A percentile compares a stretch with the other conserved stretches of the same genome.
These are phyloP conservation scores for Triops cancriformis DNA, from an alignment of 1,140 invertebrate species.

Conservation along the genomic window DNA sequence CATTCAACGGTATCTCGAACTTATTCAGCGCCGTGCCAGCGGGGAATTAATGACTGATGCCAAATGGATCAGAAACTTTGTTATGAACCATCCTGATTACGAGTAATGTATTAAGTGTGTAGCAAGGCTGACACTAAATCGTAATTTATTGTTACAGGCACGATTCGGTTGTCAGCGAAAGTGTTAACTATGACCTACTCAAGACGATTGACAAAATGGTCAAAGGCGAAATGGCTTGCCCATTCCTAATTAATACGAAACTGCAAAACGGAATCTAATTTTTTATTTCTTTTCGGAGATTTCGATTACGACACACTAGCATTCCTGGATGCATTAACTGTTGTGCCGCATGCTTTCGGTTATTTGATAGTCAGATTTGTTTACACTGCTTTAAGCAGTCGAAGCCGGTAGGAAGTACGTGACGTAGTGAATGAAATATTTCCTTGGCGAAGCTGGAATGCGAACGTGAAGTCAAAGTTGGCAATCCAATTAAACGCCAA, in stretches of 20 bases:
- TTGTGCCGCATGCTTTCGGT: too few species aligned
- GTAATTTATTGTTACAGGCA: slow-evolving; percentile 47
- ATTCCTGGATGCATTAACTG: too few species aligned
- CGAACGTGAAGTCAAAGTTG: too few species aligned
- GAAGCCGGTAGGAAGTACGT: too few species aligned
- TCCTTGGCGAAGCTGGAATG: too few species aligned
- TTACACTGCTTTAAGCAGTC: too few species aligned
- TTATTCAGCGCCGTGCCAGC: slow-evolving; percentile 82
- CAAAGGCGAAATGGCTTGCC: slow-evolving; percentile 59
- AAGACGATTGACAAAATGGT: slow-evolving; percentile 64
- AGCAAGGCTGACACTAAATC: slow-evolving; percentile 14
- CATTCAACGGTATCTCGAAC: slow-evolving; percentile 89
- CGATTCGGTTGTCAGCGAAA: slow-evolving; percentile 80
- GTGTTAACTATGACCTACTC: slow-evolving; percentile 88
- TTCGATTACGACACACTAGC: too few species aligned
- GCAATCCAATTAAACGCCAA: too few species aligned
- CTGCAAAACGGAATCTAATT: slow-evolving; percentile 34
- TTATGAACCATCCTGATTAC: slow-evolving; percentile 80
- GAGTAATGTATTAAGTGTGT: slow-evolving; percentile 35
- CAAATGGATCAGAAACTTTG: slow-evolving; percentile 84
- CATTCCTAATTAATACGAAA: slow-evolving; percentile 47
- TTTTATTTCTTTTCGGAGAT: too few species aligned
- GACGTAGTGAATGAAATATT: too few species aligned
- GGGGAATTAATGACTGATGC: slow-evolving; percentile 80
- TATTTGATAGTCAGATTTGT: too few species aligned